Percentiles rank a stretch among this genome's conserved stretches.
These are phyloP conservation scores for Marmota monax DNA, from an alignment of 2,113 vertebrate genomes.

Conservation along the genomic window DNA sequence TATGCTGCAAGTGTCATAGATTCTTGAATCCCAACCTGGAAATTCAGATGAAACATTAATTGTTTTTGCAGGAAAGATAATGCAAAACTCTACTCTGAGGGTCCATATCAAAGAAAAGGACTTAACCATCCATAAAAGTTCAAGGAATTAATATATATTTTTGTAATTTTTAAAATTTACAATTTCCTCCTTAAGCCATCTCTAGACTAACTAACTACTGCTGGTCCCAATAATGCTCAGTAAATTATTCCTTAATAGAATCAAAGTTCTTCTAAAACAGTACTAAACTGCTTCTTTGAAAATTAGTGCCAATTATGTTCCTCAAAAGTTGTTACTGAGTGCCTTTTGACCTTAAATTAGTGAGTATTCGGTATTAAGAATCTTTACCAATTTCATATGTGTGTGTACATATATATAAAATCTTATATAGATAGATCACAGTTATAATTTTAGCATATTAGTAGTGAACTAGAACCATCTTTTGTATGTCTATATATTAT, in stretches of 20 bases:
- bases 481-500: slow-evolving; percentile 1
- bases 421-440: not conserved
- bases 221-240: not conserved
- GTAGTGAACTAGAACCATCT: not conserved
- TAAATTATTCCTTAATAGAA: not conserved
- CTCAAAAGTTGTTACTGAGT: not conserved
- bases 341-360: not conserved
- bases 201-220: not conserved
- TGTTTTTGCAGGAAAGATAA: not conserved
- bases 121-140: not conserved
- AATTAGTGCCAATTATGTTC: not conserved
- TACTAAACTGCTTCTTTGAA: not conserved
- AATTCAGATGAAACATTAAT: not conserved
- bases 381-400: not conserved
- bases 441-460: slow-evolving; percentile 17
- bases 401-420: not conserved
- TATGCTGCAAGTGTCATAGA: not conserved
- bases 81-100: not conserved
- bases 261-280: slow-evolving; percentile 36
- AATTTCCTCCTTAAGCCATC: not conserved
- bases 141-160: not conserved
- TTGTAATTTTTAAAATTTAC: not conserved
- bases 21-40: not conserved
- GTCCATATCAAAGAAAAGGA: not conserved
- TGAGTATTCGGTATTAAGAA: not conserved